Base-by-base conservation (phyloP, 92 coral and sea anemone genomes). In the Porites lobata region DNA sequence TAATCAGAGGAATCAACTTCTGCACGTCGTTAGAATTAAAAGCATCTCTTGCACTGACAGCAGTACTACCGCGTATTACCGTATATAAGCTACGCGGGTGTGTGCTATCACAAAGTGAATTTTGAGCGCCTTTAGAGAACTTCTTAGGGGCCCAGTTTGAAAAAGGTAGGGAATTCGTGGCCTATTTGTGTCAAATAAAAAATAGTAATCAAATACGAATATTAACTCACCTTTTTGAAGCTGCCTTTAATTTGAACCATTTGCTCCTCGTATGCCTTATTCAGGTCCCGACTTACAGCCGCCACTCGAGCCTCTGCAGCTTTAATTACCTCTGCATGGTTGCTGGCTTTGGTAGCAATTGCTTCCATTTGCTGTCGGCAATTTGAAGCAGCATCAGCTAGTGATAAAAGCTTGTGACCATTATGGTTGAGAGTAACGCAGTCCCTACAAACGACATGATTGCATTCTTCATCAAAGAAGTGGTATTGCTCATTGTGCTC, bases 301-400 rank as follows among this genome's bases (percentile, higher is more conserved):
- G 19, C 61, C 61, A 74, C 1, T 9, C 62, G 59, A 8, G 38
- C 43, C 52, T 52, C 61, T 51, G 76, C 76, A 32, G 56, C 56
- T 71, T 71, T 71, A 24, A 71, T 71, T 8, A 18, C 76, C 56
- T 71, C 76, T 0, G 76, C 76, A 12, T 71, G 76, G 4, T 52
- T 12, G 20, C 53, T 71, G n/a, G 76, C 76, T 71, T 71, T 71
- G 19, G 21, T 71, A 54, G 76, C 8, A 12, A 71, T 19, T 43
- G 56, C 76, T 71, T 74, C 32, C 26, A 74, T 74, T 29, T 74
- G 64, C 29, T 74, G 78, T 74, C 63, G 78, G 78, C 47, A 74
- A 12, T 51, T 74, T 5, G 78, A 50, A 53, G 78, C 78, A n/a
- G 78, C 78, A 50, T 74, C 78, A 74, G 78, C 64, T 19, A 74